Evolutionary conservation across 2,797 vertebrate species (phyloP).

Genomic region (Erpetoichthys calabaricus): DNA sequence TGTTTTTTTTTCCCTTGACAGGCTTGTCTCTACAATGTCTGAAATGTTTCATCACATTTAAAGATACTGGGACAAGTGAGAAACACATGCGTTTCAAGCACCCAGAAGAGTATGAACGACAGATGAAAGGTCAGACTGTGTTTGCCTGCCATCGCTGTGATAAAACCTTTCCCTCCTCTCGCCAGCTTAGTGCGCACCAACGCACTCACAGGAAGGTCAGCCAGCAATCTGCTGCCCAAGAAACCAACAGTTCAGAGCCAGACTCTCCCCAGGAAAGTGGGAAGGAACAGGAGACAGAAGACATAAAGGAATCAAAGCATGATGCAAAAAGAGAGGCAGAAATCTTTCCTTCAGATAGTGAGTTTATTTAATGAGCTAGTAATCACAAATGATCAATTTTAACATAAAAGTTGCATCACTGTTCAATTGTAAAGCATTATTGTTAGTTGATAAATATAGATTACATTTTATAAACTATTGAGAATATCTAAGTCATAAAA

Average conservation of each 20-base stretch:
- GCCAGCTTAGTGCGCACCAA: constrained; percentile 6
- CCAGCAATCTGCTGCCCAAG: background rate
- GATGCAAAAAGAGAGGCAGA: background rate
- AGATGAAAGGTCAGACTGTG: background rate
- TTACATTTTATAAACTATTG: too few species aligned
- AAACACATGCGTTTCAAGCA: constrained; percentile 8
- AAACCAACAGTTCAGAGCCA: background rate
- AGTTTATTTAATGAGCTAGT: too few species aligned
- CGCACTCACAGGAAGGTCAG: background rate
- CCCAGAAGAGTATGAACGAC: background rate
- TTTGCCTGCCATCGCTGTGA: constrained; percentile 5
- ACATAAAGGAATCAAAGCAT: background rate
- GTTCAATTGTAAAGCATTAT: too few species aligned
- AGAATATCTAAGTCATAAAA: too few species aligned
- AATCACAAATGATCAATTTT: too few species aligned
- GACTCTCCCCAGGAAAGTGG: too few species aligned
- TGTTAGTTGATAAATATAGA: too few species aligned
- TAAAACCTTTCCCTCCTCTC: constrained; percentile 8
- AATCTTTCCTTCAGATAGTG: too few species aligned
- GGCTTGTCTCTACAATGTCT: constrained; percentile 1
- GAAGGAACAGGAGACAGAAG: background rate
- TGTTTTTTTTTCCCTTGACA: too few species aligned
- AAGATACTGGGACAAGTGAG: constrained; percentile 1
- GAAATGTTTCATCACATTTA: constrained; percentile 7
- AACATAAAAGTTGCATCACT: too few species aligned